Base-by-base conservation (phyloP, 2,113 vertebrate species). In the Xenus cinereus region DNA sequence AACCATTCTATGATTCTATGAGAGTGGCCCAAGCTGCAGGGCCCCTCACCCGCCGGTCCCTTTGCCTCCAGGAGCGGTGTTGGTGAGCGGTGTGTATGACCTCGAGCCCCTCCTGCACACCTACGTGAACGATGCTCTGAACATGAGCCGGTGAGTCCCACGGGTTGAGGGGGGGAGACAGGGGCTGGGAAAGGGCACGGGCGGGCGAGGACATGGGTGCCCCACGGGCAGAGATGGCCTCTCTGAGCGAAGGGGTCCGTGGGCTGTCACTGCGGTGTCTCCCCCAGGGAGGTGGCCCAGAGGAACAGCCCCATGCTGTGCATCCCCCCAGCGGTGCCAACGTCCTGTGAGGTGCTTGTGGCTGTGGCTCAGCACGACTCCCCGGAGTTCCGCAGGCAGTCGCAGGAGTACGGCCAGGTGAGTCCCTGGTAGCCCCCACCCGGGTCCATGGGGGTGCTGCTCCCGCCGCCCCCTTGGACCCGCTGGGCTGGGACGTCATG, bases 31-130 rank as follows among this genome's bases (percentile, higher is more conserved):
- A 3, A 56, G 48, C n/a, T 5, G 32, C 46, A 12, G 43, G 18
- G 22, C 8, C 41, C 8, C 35, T 66, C 57, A 30, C 41, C 21
- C 0, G 0, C 51, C 0, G 0, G 23, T 0, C 1, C 39, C 51
- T 92, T 50, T 75, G 64, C 51, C 51, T 8, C 1, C 80, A 99
- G 99, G 99, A 80, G 98, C 97, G 0, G 98, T 99, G 79, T 98
- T 99, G 54, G 95, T 99, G 93, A 99, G 99, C 5, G 99, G 99
- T 1, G 93, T 99, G 71, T 99, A 99, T 0, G 98, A 99, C 94
- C 98, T 99, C 18, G 98, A 99, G 89, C 99, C 99, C 71, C 86
- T 99, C 69, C 66, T 98, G 78, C 95, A 98, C 86, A 99, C 98
- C 39, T 98, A 98, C 0, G 96, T 98, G 80, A 99, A 99, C 0